A percentile compares a stretch with the other conserved stretches of the same genome.
These are phyloP conservation scores for Cercopithecus neglectus DNA, from an alignment of 2,797 vertebrate genomes.

Conservation along the genomic window DNA sequence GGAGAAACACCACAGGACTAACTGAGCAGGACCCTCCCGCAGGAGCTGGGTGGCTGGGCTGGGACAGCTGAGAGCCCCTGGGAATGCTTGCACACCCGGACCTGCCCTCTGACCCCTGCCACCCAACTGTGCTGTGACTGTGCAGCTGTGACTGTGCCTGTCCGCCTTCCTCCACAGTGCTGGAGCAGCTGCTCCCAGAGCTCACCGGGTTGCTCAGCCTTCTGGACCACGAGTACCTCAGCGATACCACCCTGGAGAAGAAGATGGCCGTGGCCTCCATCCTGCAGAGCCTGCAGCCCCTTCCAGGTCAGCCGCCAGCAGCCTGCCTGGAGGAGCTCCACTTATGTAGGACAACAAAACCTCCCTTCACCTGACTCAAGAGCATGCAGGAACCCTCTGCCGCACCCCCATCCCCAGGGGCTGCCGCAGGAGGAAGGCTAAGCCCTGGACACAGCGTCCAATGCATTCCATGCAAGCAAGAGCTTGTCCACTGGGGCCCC, in stretches of 20 bases:
- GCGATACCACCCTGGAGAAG: slow-evolving; percentile 93
- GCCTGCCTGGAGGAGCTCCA: not conserved
- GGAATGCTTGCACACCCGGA: not conserved
- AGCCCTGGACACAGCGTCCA: accelerated
- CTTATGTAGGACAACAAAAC: not conserved
- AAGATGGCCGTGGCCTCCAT: slow-evolving; percentile 92
- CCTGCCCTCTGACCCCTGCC: not conserved
- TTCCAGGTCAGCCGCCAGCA: slow-evolving; percentile 84
- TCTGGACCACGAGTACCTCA: slow-evolving; percentile 95
- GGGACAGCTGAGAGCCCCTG: slow-evolving; percentile 9
- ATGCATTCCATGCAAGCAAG: too few relatives aligned
- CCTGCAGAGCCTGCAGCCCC: slow-evolving; percentile 91
- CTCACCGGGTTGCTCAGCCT: slow-evolving; percentile 92
- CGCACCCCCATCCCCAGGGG: not conserved
- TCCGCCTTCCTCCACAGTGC: slow-evolving; percentile 78
- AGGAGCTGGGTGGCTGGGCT: not conserved
- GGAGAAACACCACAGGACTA: not conserved
- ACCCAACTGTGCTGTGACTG: not conserved
- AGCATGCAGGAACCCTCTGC: not conserved
- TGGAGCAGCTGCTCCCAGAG: slow-evolving; percentile 96
- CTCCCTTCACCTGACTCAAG: not conserved
- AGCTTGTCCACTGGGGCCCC: not conserved
- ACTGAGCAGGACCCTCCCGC: not conserved
- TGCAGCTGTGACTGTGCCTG: not conserved
- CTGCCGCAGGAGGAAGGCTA: not conserved